phyloP scores from a whole-genome alignment of 2,113 vertebrate species.

The Solea solea region DNA sequence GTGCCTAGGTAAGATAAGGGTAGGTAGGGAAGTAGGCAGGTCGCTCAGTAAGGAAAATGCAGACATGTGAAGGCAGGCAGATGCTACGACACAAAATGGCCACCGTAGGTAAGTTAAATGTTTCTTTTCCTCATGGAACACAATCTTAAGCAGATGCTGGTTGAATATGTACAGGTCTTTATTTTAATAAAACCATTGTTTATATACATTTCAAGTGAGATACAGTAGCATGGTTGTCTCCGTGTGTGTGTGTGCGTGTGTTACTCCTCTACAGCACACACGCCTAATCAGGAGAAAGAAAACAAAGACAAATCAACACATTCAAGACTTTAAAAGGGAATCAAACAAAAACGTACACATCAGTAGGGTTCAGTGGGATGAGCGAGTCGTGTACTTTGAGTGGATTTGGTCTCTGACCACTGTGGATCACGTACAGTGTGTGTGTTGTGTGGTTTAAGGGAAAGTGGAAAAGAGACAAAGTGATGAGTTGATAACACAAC shows the following conservation, averaged over 20 bases:
- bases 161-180: conserved; percentile 67
- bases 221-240: conserved; percentile 54
- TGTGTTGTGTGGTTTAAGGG: conserved; percentile 15
- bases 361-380: background rate
- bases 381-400: background rate
- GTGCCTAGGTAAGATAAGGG: too few species aligned
- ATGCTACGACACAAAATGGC: too few species aligned
- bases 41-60: too few species aligned
- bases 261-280: conserved; percentile 49
- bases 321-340: conserved; percentile 17
- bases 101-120: too few species aligned
- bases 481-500: conserved; percentile 25
- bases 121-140: too few species aligned
- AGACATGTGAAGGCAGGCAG: too few species aligned
- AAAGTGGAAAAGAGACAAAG: conserved; percentile 7
- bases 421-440: background rate
- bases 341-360: conserved; percentile 1
- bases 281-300: conserved; percentile 36
- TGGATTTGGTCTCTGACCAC: conserved; percentile 2
- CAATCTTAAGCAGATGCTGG: too few species aligned
- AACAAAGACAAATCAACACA: conserved; percentile 19
- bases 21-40: too few species aligned
- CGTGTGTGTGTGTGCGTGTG: conserved; percentile 1
- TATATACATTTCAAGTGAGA: conserved; percentile 76
- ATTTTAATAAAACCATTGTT: conserved; percentile 74